Percentiles rank a stretch among this genome's conserved stretches.
These are phyloP conservation scores for Mohoua ochrocephala DNA, from an alignment of 2,113 vertebrate species.

Conservation along the genomic window DNA sequence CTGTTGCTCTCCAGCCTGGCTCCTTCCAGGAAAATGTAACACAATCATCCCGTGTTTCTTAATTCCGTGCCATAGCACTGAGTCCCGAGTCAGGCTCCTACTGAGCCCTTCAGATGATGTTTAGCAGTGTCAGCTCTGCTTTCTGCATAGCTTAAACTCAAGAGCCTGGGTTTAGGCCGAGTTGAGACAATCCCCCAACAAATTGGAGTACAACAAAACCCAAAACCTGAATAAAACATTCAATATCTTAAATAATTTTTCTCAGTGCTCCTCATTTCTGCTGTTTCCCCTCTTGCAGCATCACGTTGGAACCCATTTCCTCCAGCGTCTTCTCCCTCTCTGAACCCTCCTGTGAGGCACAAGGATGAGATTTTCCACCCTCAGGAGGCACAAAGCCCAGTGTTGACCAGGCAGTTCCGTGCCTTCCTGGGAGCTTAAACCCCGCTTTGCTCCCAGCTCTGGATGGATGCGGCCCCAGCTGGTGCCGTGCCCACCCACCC, in stretches of 20 bases:
- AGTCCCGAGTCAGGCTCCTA: not conserved
- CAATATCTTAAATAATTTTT: not conserved
- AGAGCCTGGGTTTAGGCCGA: not conserved
- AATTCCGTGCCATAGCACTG: not conserved
- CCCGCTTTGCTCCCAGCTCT: not conserved
- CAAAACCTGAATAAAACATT: not conserved
- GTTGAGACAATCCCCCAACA: not conserved
- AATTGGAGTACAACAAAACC: not conserved
- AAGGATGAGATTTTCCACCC: not conserved
- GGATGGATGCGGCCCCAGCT: not conserved
- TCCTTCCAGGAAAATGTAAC: constrained; percentile 47
- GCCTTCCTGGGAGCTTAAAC: not conserved
- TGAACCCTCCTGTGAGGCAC: not conserved
- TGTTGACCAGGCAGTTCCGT: not conserved
- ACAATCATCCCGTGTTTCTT: not conserved
- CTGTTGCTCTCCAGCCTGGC: not conserved
- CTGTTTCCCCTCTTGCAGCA: rapidly evolving
- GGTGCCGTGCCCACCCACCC: not conserved
- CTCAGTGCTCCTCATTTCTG: not conserved
- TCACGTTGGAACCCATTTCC: not conserved
- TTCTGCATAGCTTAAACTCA: not conserved
- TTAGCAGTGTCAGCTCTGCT: not conserved
- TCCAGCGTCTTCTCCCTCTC: not conserved
- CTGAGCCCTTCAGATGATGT: not conserved
- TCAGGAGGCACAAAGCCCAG: not conserved